Conservation (phyloP, 1,140 invertebrate species). For the Melipona quadrifasciata region DNA sequence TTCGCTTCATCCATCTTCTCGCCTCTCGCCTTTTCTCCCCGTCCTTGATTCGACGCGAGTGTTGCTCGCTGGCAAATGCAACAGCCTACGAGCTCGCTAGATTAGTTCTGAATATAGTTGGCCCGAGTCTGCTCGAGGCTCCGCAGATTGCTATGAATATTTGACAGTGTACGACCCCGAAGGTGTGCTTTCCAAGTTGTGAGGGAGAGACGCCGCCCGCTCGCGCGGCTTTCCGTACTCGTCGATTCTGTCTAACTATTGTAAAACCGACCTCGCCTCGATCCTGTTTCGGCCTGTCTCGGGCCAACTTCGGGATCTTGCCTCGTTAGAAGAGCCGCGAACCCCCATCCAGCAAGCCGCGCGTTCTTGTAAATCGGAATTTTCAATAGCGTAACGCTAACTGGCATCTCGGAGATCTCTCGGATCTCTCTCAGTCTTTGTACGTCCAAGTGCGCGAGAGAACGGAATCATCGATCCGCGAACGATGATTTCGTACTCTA, state of each 20-base stretch:
- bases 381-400: not conserved
- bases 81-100: conserved; percentile 63
- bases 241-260: not conserved
- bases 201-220: not conserved
- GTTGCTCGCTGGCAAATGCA: not conserved
- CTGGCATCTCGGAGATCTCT: too few relatives aligned
- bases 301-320: not conserved
- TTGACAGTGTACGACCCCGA: conserved; percentile 54
- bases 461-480: not conserved
- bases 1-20: too few relatives aligned
- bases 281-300: not conserved
- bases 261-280: not conserved
- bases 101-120: conserved; percentile 73
- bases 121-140: conserved; percentile 38
- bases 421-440: not conserved
- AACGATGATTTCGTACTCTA: not conserved
- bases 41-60: not conserved
- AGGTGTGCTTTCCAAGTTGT: not conserved
- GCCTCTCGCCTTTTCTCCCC: too few relatives aligned
- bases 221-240: not conserved
- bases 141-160: conserved; percentile 73
- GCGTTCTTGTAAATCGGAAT: not conserved
- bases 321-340: too few relatives aligned
- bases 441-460: not conserved
- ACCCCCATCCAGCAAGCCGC: not conserved